Conservation (phyloP, 2,888 invertebrate species). For the Pachydiplax longipennis region DNA sequence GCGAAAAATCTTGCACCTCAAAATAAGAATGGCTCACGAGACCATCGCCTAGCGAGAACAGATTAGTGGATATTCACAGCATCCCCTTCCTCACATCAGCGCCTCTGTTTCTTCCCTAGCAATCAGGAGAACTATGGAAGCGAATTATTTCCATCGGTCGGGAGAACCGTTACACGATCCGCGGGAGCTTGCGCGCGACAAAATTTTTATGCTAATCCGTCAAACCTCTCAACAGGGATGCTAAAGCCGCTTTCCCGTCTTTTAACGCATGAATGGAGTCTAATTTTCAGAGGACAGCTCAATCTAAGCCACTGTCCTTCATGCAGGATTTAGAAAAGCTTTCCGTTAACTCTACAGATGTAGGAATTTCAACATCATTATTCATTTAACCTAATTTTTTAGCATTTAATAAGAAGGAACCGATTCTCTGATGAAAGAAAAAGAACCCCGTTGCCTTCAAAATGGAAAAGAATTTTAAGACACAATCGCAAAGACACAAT, state of each 20-base stretch:
- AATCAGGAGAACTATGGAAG: not conserved
- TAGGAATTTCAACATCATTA: too few relatives aligned
- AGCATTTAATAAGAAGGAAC: too few relatives aligned
- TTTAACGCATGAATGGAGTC: not conserved
- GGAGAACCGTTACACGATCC: not conserved
- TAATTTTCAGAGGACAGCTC: too few relatives aligned
- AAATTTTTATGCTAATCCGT: not conserved
- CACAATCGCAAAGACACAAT: too few relatives aligned
- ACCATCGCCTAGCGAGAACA: not conserved
- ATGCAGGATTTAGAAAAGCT: too few relatives aligned
- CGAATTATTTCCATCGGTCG: not conserved
- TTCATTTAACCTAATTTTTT: too few relatives aligned
- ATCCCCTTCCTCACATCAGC: not conserved
- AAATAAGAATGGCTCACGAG: not conserved
- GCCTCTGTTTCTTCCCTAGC: not conserved
- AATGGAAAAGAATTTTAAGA: too few relatives aligned
- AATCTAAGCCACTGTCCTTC: too few relatives aligned
- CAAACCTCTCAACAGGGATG: not conserved
- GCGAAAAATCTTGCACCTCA: not conserved
- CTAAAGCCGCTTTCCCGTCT: not conserved
- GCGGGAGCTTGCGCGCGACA: not conserved
- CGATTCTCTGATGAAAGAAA: too few relatives aligned
- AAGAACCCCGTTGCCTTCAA: too few relatives aligned
- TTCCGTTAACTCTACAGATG: too few relatives aligned
- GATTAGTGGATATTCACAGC: not conserved